phyloP scores from a whole-genome alignment of 2,113 vertebrate genomes.

The Hippocampus abdominalis region DNA sequence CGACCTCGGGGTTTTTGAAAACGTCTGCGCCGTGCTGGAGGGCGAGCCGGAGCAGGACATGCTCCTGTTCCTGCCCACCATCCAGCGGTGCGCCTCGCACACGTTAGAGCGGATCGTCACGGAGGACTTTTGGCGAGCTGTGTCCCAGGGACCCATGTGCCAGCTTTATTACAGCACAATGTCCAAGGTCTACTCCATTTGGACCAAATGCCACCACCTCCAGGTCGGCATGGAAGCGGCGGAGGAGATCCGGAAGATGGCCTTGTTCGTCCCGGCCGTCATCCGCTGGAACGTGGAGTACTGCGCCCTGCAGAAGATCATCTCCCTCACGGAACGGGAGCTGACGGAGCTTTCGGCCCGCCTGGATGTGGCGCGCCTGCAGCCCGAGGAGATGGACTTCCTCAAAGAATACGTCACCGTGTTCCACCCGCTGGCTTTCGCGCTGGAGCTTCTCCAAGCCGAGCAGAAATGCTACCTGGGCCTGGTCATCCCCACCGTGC shows the following conservation, averaged over 20 bases:
- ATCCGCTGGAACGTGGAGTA: constrained; percentile 71
- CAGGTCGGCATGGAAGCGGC: constrained; percentile 53
- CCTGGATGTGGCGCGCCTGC: constrained; percentile 55
- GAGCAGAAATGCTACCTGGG: constrained; percentile 73
- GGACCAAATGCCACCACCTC: constrained; percentile 65
- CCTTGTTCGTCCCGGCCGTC: constrained; percentile 47
- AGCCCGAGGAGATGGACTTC: constrained; percentile 66
- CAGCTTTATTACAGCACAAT: constrained; percentile 63
- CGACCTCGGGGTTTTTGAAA: constrained; percentile 62
- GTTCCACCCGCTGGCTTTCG: constrained; percentile 70
- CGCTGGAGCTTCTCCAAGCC: constrained; percentile 70
- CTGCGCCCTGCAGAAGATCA: constrained; percentile 64
- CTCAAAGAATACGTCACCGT: constrained; percentile 67
- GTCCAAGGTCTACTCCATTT: constrained; percentile 64
- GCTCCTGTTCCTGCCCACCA: constrained; percentile 60
- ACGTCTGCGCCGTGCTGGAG: constrained; percentile 57
- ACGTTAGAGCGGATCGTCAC: constrained; percentile 64
- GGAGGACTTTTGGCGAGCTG: constrained; percentile 66
- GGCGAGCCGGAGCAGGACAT: constrained; percentile 64
- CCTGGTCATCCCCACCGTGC: constrained; percentile 68
- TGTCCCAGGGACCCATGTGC: constrained; percentile 63
- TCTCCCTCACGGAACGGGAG: constrained; percentile 60
- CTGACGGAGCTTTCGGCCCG: constrained; percentile 62
- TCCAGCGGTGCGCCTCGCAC: constrained; percentile 67
- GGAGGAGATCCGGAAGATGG: constrained; percentile 65